These are phyloP conservation scores for Tortrix viridana DNA, from an alignment of 2,888 invertebrate species.

Conservation along the genomic window DNA sequence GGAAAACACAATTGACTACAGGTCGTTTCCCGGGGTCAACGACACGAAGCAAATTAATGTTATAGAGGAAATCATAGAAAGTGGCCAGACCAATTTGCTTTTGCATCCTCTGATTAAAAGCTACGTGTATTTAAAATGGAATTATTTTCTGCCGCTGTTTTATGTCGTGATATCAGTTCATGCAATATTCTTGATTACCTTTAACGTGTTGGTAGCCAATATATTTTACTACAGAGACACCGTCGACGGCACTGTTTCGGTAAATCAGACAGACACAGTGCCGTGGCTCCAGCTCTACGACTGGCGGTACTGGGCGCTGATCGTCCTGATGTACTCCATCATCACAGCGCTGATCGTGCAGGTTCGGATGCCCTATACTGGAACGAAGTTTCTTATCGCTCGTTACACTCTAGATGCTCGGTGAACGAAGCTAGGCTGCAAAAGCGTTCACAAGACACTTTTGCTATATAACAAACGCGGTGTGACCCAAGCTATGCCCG, in stretches of 20 bases:
- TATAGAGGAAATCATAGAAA: slow-evolving; percentile 9
- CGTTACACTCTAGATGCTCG: no score
- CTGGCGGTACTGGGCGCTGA: not conserved
- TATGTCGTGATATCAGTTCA: slow-evolving; percentile 3
- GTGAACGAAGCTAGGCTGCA: no score
- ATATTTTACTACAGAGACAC: not conserved
- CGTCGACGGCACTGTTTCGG: not conserved
- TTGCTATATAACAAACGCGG: no score
- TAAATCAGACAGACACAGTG: not conserved
- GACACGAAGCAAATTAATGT: slow-evolving; percentile 8
- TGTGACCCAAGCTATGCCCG: no score
- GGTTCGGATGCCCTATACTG: not conserved
- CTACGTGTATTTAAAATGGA: slow-evolving; percentile 13
- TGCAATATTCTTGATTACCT: slow-evolving; percentile 1
- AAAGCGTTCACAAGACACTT: no score
- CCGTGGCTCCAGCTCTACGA: not conserved
- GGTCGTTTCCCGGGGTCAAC: not conserved
- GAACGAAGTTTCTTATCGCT: no score
- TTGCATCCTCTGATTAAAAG: slow-evolving; percentile 13
- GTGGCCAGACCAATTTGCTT: slow-evolving; percentile 9
- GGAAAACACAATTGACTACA: not conserved
- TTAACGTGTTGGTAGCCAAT: slow-evolving; percentile 3
- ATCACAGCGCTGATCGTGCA: not conserved
- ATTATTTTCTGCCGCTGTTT: slow-evolving; percentile 2
- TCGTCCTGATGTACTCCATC: not conserved